Conservation (phyloP, 64 coral and sea anemone genomes). For the Acropora tenuis region DNA sequence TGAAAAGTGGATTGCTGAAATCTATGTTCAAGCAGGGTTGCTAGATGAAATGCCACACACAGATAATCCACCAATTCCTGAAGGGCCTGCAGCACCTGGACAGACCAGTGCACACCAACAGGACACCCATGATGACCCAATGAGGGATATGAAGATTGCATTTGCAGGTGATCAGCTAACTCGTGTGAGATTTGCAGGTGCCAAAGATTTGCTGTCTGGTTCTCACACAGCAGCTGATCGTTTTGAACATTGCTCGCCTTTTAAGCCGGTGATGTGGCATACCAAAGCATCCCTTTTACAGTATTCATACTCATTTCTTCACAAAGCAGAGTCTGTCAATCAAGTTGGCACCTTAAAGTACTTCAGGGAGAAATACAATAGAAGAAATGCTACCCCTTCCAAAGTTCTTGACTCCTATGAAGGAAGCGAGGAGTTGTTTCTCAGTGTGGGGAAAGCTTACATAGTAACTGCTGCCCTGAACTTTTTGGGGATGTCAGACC, state of each 20-base stretch:
- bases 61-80: neutral
- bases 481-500: conserved; percentile 66
- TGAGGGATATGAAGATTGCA: no score
- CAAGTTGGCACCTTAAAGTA: conserved; percentile 74
- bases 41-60: neutral
- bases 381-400: conserved; percentile 55
- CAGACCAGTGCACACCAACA: neutral
- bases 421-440: conserved; percentile 74
- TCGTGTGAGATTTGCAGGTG: conserved; percentile 56
- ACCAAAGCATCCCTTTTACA: conserved; percentile 68
- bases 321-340: conserved; percentile 69
- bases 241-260: conserved; percentile 78
- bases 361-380: conserved; percentile 14
- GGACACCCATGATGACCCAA: no score
- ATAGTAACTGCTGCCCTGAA: conserved; percentile 61
- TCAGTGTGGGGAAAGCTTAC: conserved; percentile 70
- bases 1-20: neutral
- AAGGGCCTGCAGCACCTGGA: neutral
- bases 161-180: no score
- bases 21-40: neutral
- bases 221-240: conserved; percentile 72
- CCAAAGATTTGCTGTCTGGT: conserved; percentile 63
- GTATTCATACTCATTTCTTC: conserved; percentile 71
- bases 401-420: conserved; percentile 78
- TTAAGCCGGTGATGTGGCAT: conserved; percentile 86